Evolutionary conservation across 2,888 invertebrate genomes (phyloP), one percentile per base, ranked within the genome.

Genomic region (Polydrusus tereticollis): DNA sequence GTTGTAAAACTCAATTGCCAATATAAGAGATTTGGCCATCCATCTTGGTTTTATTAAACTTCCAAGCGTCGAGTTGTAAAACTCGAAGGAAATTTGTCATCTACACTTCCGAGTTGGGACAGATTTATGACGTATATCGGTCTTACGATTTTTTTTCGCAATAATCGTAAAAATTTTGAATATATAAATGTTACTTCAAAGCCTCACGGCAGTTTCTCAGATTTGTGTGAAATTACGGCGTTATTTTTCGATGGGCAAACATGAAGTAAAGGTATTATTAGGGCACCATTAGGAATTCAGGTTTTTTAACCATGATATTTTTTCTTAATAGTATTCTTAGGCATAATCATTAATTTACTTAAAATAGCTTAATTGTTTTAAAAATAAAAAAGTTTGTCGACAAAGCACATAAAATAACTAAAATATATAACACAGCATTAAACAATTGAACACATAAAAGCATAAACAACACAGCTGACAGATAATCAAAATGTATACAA

Each of bases 1-100:
- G 69, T 69, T 69, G 69, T 69, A 70, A 70, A 70, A 65, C 70
- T 70, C 70, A 65, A 70, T 70, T 70, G 70, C 70, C 70, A 65
- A 70, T 70, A 70, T 70, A 70, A 65, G 64, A 70, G 70, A 59
- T 70, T 70, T 70, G 36, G 64, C 64, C 64, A 70, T 70, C 70
- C 70, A 70, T 70, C 70, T 70, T 70, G 70, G 70, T 45, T 59
- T 70, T 70, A 70, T 70, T 70, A 70, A 70, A 70, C 26, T 70
- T 70, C 55, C 63, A 12, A 63, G 63, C 69, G 69, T 63, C 45
- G 69, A 69, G 57, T 63, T 69, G 69, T 63, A 63, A 69, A 63
- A 69, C 69, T 62, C 63, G 63, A 62, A 52, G 41, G 60, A 60
- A 68, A 68, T 68, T 68, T 68, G 68, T 68, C 68, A 68, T 68